These are phyloP conservation scores for Emesis russula DNA, from an alignment of 2,888 invertebrate species.

Conservation along the genomic window DNA sequence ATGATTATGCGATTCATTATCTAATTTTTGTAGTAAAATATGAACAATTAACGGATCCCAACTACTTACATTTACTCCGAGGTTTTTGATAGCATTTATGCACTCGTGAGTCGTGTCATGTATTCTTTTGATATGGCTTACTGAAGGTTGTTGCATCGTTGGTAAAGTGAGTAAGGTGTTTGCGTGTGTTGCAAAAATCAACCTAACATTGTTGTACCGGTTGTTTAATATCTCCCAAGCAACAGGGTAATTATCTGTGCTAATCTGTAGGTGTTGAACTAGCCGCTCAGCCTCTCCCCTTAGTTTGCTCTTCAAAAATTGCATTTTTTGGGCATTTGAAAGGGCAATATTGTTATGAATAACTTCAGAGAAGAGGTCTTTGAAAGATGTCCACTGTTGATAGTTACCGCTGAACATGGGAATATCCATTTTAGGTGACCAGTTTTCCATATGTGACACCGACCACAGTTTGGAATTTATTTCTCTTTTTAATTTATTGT, in stretches of 20 bases:
- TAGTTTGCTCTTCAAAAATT: slow-evolving; percentile 53
- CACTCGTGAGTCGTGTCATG: slow-evolving; percentile 70
- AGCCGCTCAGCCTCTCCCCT: slow-evolving; percentile 75
- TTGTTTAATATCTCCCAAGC: slow-evolving; percentile 76
- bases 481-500: slow-evolving; percentile 66
- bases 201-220: slow-evolving; percentile 48
- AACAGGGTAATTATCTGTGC: slow-evolving; percentile 70
- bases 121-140: slow-evolving; percentile 59
- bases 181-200: slow-evolving; percentile 62
- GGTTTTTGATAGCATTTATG: slow-evolving; percentile 75
- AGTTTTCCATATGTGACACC: slow-evolving; percentile 58
- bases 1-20: slow-evolving; percentile 53
- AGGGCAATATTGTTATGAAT: slow-evolving; percentile 6
- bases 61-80: slow-evolving; percentile 44
- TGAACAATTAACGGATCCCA: slow-evolving; percentile 75
- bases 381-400: slow-evolving; percentile 53
- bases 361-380: slow-evolving; percentile 43
- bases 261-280: slow-evolving; percentile 76
- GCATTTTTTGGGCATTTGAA: background rate
- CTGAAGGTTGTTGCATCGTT: slow-evolving; percentile 58
- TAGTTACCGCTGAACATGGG: slow-evolving; percentile 73
- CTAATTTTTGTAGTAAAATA: slow-evolving; percentile 74
- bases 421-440: slow-evolving; percentile 74
- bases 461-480: slow-evolving; percentile 79
- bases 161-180: slow-evolving; percentile 48